Conservation (phyloP, 2,797 vertebrate genomes). For the Squalus acanthias region DNA sequence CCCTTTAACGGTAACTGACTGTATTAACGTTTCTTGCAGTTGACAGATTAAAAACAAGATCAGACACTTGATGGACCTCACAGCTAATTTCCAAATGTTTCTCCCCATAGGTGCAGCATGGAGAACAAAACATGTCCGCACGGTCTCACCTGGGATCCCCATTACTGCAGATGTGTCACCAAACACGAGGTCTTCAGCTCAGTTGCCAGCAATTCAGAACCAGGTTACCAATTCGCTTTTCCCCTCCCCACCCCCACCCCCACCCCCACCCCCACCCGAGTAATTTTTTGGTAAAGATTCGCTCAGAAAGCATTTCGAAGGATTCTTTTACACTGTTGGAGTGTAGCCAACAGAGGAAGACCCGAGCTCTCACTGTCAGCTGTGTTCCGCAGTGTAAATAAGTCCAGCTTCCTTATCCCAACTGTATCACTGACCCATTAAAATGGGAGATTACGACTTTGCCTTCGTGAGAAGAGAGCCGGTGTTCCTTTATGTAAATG, state of each 20-base stretch:
- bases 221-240: not conserved
- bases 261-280: no score
- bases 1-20: not conserved
- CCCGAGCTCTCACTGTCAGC: not conserved
- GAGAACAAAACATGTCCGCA: conserved; percentile 13
- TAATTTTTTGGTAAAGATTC: not conserved
- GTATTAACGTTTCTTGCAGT: not conserved
- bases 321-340: not conserved
- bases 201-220: not conserved
- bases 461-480: not conserved
- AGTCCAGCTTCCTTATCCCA: not conserved
- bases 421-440: not conserved
- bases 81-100: not conserved
- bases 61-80: not conserved
- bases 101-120: not conserved
- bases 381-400: not conserved
- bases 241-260: no score
- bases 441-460: not conserved
- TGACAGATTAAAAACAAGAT: not conserved
- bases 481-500: not conserved
- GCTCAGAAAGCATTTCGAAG: not conserved
- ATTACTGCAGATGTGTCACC: conserved; percentile 19
- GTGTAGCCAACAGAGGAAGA: not conserved
- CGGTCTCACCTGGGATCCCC: not conserved
- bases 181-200: not conserved